Evolutionary conservation across 1,140 invertebrate species (phyloP), one percentile per base, ranked within the genome.

Genomic region (Condylostylus longicornis): DNA sequence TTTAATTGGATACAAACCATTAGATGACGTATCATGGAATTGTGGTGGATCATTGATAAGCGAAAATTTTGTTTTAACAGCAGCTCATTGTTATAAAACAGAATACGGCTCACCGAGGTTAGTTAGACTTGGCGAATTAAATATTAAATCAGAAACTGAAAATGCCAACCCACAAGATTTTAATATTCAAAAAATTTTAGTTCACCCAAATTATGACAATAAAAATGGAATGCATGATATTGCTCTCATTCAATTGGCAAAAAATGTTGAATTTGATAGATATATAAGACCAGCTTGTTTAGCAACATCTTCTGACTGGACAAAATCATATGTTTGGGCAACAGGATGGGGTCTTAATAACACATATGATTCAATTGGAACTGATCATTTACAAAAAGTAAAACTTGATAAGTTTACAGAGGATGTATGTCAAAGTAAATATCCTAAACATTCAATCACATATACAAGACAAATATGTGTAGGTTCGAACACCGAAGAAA

Each of bases 401-500:
- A 57, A 57, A 12, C 42, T 68, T 20, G 43, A 58, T 17, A 43
- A 49, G 0, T 52, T 57, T 28, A 35, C 38, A 19, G 36, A 44
- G 25, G 22, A 43, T 0, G 22, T 15, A 14, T 50, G 48, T 29
- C 46, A 22, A 49, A 8, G 2, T 17, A 54, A 50, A 58, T 63
- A 62, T 21, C 58, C 40, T 43, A 47, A 40, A 44, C 69, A 70
- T 1, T 64, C 72, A 13, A 25, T 63, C 10, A 43, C 54, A 1
- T 51, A 60, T 1, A 65, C 63, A n/a, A n/a, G n/a, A 39, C 68
- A 70, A 49, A 47, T 84, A n/a, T 83, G 80, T 53, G 78, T 79
- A 18, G 80, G 80, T 10, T 66, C 58, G 15, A 56, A 73, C 15
- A 40, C 21, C 3, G 51, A 51, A 33, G 31, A 44, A 5, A 54